Evolutionary conservation across 2,797 vertebrate species (phyloP), one percentile per base, ranked within the genome.

Genomic region (Kryptolebias ocellatus): DNA sequence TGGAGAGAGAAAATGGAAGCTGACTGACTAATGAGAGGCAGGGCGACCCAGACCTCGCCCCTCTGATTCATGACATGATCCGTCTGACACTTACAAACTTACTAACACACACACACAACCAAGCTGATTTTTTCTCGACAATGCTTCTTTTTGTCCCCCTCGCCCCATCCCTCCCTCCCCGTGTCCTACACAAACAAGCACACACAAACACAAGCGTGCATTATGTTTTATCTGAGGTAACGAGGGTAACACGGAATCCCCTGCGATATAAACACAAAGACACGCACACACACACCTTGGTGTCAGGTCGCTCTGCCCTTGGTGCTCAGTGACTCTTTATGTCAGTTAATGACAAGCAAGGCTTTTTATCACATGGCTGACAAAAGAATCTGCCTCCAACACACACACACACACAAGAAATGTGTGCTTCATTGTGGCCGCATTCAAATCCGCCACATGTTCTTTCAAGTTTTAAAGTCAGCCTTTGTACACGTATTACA

Each of bases 271-370:
- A 70, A 87, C 73, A 80, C 77, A 68, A 64, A 83, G 62, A 80
- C 53, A 34, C 72, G 57, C 77, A 45, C 70, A 60, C 76, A 79
- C 78, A 80, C 85, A 70, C 76, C 67, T 70, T 56, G 56, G 85
- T 93, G 89, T 92, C 89, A 89, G 92, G 94, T 93, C 91, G 78
- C 79, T 76, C 71, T 93, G 93, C 85, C 92, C 92, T 92, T 67
- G 71, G 84, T 82, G 70, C 83, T 83, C 69, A 11, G 85, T 84
- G 83, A 88, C 89, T 89, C 80, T 90, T 85, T 84, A 83, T 91
- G 87, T 85, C 85, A 86, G 76, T 89, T 87, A 90, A 91, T 87
- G 83, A 91, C 90, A 81, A 76, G 71, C 75, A 65, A 78, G 68
- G 79, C 79, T 88, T 88, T 24, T 87, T 87, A 90, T 89, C 86